phyloP scores from a whole-genome alignment of 35 echinoderm and acorn worm genomes.

The Ophioderma brevispina region DNA sequence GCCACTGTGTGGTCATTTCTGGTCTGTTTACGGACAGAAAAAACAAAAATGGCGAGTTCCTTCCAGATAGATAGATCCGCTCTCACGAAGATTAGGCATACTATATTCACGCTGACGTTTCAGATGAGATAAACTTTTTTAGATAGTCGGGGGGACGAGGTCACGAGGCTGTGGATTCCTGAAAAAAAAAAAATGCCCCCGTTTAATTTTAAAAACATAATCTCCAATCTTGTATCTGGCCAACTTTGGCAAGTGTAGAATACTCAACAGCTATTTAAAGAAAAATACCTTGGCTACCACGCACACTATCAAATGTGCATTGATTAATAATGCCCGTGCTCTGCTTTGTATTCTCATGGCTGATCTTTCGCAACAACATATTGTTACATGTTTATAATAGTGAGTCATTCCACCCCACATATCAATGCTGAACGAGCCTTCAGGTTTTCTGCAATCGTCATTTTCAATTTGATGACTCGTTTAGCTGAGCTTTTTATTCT shows the following conservation, averaged over 20 bases:
- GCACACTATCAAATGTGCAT: slow-evolving; percentile 46
- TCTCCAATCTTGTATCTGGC: neutral
- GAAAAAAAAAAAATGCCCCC: neutral
- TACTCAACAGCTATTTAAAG: no score
- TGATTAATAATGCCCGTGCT: slow-evolving; percentile 21
- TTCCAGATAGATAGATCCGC: no score
- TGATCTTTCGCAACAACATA: slow-evolving; percentile 24
- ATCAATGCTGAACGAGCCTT: slow-evolving; percentile 28
- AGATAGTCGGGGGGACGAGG: neutral
- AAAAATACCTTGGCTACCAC: slow-evolving; percentile 51
- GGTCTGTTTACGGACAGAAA: no score
- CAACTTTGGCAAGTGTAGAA: no score
- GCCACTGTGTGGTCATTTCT: no score
- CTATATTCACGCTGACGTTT: no score
- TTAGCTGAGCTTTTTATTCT: slow-evolving; percentile 14
- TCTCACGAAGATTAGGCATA: no score
- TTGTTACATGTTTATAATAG: slow-evolving; percentile 39
- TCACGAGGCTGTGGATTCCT: neutral
- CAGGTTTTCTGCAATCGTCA: slow-evolving; percentile 32
- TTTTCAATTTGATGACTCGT: slow-evolving; percentile 29
- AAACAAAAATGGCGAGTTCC: no score
- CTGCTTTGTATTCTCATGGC: neutral
- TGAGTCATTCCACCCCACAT: slow-evolving; percentile 10
- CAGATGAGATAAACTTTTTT: neutral
- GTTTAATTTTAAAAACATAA: neutral